phyloP scores from a whole-genome alignment of 1,140 invertebrate species.

The Elymnias hypermnestra region DNA sequence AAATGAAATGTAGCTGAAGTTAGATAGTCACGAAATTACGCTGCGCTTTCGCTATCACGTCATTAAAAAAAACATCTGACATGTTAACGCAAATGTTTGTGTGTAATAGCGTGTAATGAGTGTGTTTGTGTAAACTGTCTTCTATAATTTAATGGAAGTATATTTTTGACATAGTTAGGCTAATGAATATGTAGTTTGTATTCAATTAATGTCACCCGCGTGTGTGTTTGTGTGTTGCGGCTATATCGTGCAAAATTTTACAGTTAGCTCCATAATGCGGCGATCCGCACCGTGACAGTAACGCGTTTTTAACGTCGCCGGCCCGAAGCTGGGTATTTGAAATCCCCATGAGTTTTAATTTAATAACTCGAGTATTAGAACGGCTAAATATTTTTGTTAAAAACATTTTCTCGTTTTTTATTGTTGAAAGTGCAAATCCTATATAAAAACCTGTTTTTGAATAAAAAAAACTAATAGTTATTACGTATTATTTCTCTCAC shows the following conservation, averaged over 20 bases:
- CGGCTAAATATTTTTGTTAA: no score
- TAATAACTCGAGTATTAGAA: no score
- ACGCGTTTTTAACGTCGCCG: no score
- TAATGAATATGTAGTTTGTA: constrained; percentile 26
- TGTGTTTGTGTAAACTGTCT: constrained; percentile 49
- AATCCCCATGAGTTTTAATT: no score
- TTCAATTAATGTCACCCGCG: constrained; percentile 14
- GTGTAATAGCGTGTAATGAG: constrained; percentile 37
- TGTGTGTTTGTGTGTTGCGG: constrained; percentile 15
- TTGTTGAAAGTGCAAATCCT: no score
- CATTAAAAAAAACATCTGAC: constrained; percentile 22
- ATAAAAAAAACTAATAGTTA: no score
- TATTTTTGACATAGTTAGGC: constrained; percentile 64
- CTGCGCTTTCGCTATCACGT: constrained; percentile 35
- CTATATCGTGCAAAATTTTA: constrained; percentile 15
- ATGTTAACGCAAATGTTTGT: constrained; percentile 27
- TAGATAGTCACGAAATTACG: constrained; percentile 26
- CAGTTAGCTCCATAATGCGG: no score
- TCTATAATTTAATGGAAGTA: constrained; percentile 47
- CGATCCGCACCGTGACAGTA: no score
- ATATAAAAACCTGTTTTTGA: no score
- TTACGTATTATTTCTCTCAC: no score
- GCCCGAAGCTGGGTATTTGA: no score
- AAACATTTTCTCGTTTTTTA: no score
- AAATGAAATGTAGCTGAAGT: constrained; percentile 21